phyloP scores from a whole-genome alignment of 2,888 invertebrate species.

The Ormyrus pomaceus region DNA sequence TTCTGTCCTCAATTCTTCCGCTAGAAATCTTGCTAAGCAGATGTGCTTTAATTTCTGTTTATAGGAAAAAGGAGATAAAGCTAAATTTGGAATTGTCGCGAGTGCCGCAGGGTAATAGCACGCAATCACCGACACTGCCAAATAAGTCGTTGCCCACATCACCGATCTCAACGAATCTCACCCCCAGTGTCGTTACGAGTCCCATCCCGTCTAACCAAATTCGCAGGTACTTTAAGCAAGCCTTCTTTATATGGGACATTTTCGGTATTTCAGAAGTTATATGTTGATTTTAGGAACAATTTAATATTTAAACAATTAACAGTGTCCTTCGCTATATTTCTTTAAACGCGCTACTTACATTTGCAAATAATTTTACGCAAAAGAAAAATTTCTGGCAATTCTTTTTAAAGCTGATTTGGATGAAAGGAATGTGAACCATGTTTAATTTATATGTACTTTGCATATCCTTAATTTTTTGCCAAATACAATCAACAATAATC shows the following conservation, averaged over 20 bases:
- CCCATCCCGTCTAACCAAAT: constrained; percentile 75
- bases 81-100: constrained; percentile 73
- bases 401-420: no score
- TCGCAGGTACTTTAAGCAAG: constrained; percentile 68
- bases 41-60: constrained; percentile 7
- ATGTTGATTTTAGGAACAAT: not conserved
- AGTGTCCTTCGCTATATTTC: no score
- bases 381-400: no score
- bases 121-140: constrained; percentile 68
- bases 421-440: no score
- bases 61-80: constrained; percentile 73
- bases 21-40: no score
- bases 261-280: constrained; percentile 13
- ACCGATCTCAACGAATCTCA: constrained; percentile 78
- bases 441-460: no score
- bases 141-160: constrained; percentile 70
- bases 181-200: constrained; percentile 76
- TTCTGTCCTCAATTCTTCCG: not conserved
- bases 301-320: no score
- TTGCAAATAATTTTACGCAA: no score
- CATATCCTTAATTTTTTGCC: no score
- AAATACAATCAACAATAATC: not conserved
- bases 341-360: no score
- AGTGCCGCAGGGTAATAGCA: constrained; percentile 72
- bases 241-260: constrained; percentile 16